Evolutionary conservation across 2,888 invertebrate genomes (phyloP).

Genomic region (Drosophila vallismaia): DNA sequence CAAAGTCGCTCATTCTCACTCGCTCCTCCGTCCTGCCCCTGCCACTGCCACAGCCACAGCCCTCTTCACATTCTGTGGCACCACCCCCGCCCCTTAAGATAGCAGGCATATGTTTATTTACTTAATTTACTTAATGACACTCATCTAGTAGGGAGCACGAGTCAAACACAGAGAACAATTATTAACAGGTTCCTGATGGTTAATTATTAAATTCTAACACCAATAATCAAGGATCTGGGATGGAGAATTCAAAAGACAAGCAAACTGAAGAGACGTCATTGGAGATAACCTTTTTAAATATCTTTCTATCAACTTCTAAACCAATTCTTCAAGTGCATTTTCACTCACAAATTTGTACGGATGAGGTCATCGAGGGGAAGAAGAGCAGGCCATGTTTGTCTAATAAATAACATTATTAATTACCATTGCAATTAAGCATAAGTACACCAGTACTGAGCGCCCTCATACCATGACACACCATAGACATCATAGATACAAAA

Average conservation of each 20-base stretch:
- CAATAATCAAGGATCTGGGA: not conserved
- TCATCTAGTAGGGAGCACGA: slow-evolving; percentile 61
- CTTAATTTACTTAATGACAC: slow-evolving; percentile 82
- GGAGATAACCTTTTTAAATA: not conserved
- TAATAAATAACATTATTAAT: slow-evolving; percentile 80
- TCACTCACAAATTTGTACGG: slow-evolving; percentile 54
- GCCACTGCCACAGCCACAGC: not conserved
- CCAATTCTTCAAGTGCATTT: slow-evolving; percentile 19
- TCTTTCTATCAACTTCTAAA: not conserved
- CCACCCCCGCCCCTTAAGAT: slow-evolving; percentile 23
- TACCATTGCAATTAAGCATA: slow-evolving; percentile 80
- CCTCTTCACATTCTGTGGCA: not conserved
- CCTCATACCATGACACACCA: slow-evolving; percentile 7
- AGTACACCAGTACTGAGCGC: slow-evolving; percentile 59
- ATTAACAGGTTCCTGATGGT: not conserved
- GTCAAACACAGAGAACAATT: slow-evolving; percentile 28
- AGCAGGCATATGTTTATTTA: slow-evolving; percentile 81
- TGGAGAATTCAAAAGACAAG: not conserved
- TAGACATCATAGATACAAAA: slow-evolving; percentile 21
- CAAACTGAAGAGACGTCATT: too few relatives aligned
- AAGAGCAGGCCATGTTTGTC: slow-evolving; percentile 52
- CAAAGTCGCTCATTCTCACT: slow-evolving; percentile 50
- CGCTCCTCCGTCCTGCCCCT: slow-evolving; percentile 2
- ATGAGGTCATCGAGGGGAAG: slow-evolving; percentile 76
- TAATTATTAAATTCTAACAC: not conserved